A percentile compares a stretch with the other conserved stretches of the same genome.
Conservation (phyloP, 2,888 invertebrate genomes). For the Andrena marginata region DNA sequence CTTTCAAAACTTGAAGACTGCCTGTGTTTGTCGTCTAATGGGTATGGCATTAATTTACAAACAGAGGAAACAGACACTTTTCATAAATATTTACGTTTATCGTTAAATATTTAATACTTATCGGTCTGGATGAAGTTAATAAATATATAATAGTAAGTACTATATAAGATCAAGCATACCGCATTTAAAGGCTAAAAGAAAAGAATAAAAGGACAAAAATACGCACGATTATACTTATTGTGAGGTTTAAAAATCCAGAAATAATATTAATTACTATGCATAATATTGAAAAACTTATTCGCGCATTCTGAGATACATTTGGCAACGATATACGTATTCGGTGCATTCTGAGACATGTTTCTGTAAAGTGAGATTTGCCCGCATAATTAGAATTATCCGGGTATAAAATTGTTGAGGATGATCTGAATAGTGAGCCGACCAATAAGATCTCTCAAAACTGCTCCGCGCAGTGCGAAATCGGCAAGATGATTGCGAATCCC, state of each 20-base stretch:
- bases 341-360: too few species aligned
- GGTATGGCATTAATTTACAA: conserved; percentile 17
- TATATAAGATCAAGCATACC: too few species aligned
- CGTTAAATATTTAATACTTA: conserved; percentile 8
- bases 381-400: too few species aligned
- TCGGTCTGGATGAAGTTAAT: too few species aligned
- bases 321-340: neutral
- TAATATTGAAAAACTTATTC: neutral
- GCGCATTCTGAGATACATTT: neutral
- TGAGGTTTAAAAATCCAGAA: neutral
- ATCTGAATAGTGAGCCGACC: neutral
- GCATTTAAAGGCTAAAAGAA: too few species aligned
- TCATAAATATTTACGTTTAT: conserved; percentile 2
- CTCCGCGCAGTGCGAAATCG: neutral
- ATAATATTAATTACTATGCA: neutral
- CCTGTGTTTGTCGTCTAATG: neutral
- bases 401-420: too few species aligned
- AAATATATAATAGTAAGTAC: too few species aligned
- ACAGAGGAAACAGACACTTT: neutral
- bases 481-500: conserved; percentile 8
- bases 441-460: neutral
- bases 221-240: too few species aligned
- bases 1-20: neutral
- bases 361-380: too few species aligned
- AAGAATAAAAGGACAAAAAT: too few species aligned